Evolutionary conservation across 2,888 invertebrate genomes (phyloP), one percentile per base, ranked within the genome.

Genomic region (Tolmerus cingulatus): DNA sequence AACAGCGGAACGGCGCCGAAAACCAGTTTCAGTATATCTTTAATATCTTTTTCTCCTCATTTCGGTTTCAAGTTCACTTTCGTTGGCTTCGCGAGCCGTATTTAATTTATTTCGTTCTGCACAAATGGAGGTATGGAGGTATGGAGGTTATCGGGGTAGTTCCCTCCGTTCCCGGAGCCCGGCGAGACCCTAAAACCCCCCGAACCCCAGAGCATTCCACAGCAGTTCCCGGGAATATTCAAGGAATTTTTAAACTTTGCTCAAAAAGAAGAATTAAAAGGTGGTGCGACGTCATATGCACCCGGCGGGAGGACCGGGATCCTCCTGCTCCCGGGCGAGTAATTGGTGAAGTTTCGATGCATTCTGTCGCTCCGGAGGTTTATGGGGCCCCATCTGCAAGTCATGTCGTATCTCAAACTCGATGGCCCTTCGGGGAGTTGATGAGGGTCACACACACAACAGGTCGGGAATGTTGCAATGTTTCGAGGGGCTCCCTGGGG

Each of bases 11-110:
- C 40, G 76, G 37, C 76, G 76, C 76, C 76, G 51, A 27, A 79
- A 79, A 79, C 79, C 79, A 79, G 79, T 79, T 79, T 79, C 46
- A 66, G 27, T 66, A 19, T 66, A 19, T 66, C 66, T 66, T 66
- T 7, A 51, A n/a, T 51, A 51, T 14, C 14, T 23, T 79, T 46
- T 79, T 19, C 19, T 27, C 40, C 19, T 40, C 16, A 40, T 5
- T 30, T 76, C 9, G 5, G 19, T n/a, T 40, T 79, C 79, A 79
- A 79, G 79, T 79, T 79, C 79, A 79, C 79, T 79, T 79, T 79
- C 79, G 79, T 23, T 79, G 16, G 51, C 12, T 79, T 46, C 46
- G 9, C 66, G 66, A 9, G 5, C 27, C 66, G 66, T 23, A 66
- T 27, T 66, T 66, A 66, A 23, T 66, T 66, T 27, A 66, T 66